These are phyloP conservation scores for Hemitrygon akajei DNA, from an alignment of 2,797 vertebrate species.

Conservation along the genomic window DNA sequence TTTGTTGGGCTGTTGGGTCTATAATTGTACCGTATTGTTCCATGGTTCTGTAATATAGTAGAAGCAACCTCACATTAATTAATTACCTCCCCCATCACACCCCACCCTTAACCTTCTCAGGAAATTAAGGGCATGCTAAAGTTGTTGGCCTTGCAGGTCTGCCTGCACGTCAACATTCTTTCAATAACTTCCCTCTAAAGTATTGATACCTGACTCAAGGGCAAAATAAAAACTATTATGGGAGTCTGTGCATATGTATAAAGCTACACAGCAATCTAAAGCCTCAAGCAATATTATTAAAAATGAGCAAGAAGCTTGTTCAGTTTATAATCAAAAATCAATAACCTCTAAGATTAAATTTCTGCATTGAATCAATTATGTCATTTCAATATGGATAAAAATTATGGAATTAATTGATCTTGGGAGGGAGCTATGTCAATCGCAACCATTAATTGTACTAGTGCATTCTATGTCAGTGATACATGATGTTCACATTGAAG, in stretches of 20 bases:
- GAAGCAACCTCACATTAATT: not conserved
- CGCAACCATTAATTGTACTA: not conserved
- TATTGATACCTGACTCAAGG: not conserved
- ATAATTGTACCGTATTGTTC: too few species aligned
- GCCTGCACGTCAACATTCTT: not conserved
- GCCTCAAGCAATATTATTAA: not conserved
- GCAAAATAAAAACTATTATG: not conserved
- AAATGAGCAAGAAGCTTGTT: not conserved
- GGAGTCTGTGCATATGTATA: not conserved
- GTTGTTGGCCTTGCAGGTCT: not conserved
- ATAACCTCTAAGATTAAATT: not conserved
- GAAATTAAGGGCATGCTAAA: too few species aligned
- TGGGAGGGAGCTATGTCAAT: not conserved
- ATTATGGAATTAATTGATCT: not conserved
- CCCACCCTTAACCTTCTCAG: not conserved
- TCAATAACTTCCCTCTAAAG: too few species aligned
- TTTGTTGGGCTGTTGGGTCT: too few species aligned
- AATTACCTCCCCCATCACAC: not conserved
- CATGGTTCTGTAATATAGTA: too few species aligned
- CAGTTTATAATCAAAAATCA: not conserved
- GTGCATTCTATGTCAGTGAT: not conserved
- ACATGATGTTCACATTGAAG: not conserved
- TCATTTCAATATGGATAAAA: not conserved
- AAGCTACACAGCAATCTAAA: not conserved
- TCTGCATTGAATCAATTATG: not conserved